Evolutionary conservation across 2,797 vertebrate genomes (phyloP).

Genomic region (Rhinoraja longicauda): DNA sequence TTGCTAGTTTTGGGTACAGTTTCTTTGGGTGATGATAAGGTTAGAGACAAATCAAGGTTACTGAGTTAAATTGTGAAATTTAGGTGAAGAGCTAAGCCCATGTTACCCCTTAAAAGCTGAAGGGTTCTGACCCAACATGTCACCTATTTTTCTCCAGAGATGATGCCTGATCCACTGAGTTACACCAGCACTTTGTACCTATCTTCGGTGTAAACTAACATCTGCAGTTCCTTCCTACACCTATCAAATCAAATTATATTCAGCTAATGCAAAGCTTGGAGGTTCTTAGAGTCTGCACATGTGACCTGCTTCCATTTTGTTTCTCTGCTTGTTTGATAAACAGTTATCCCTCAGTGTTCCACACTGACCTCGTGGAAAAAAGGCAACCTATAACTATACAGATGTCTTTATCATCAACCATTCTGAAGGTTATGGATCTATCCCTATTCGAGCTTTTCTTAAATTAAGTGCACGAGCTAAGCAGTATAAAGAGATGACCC

Average conservation of each 20-base stretch:
- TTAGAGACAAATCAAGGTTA: neutral
- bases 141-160: no score
- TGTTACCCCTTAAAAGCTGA: neutral
- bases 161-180: no score
- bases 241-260: neutral
- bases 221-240: no score
- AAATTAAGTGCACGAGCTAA: neutral
- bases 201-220: no score
- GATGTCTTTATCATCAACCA: neutral
- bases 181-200: no score
- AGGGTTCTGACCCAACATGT: neutral
- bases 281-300: neutral
- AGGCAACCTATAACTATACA: neutral
- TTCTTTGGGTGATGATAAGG: neutral
- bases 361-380: neutral
- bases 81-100: neutral
- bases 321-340: neutral
- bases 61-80: neutral
- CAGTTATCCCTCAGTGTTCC: neutral
- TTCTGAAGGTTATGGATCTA: no score
- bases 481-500: no score
- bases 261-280: neutral
- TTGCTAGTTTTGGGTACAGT: neutral
- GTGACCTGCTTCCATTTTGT: neutral
- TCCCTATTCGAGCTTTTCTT: neutral